A percentile compares a stretch with the other conserved stretches of the same genome.
These are phyloP conservation scores for Labroides dimidiatus DNA, from an alignment of 2,797 vertebrate species.

Conservation along the genomic window DNA sequence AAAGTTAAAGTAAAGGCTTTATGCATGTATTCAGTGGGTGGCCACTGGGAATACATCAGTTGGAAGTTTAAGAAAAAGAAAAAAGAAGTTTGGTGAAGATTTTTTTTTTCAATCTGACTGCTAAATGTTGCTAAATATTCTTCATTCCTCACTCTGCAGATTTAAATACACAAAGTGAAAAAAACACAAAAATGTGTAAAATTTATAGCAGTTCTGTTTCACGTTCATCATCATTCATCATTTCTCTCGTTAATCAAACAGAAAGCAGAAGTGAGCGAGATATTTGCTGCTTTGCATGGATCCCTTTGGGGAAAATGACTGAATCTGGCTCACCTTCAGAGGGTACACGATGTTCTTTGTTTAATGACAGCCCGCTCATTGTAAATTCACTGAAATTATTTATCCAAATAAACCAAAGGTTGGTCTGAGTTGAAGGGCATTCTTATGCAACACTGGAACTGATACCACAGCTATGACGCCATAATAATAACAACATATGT, in stretches of 20 bases:
- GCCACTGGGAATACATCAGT: too few species aligned
- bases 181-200: too few species aligned
- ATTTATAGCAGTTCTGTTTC: neutral
- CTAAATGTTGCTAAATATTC: too few species aligned
- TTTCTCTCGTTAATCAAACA: neutral
- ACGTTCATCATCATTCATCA: neutral
- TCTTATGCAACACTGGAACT: constrained; percentile 5
- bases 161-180: too few species aligned
- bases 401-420: constrained; percentile 11
- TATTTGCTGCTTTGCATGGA: too few species aligned
- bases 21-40: too few species aligned
- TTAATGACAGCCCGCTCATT: neutral
- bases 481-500: neutral
- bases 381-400: constrained; percentile 1
- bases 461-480: neutral
- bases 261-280: neutral
- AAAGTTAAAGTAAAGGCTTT: too few species aligned
- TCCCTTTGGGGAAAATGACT: neutral
- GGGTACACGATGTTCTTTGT: neutral
- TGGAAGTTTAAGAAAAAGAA: too few species aligned
- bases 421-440: neutral
- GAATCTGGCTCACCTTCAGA: neutral
- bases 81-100: too few species aligned
- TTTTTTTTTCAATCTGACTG: too few species aligned
- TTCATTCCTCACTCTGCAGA: too few species aligned